Base-by-base conservation (phyloP, 2,797 vertebrate genomes). In the Sciaenops ocellatus region DNA sequence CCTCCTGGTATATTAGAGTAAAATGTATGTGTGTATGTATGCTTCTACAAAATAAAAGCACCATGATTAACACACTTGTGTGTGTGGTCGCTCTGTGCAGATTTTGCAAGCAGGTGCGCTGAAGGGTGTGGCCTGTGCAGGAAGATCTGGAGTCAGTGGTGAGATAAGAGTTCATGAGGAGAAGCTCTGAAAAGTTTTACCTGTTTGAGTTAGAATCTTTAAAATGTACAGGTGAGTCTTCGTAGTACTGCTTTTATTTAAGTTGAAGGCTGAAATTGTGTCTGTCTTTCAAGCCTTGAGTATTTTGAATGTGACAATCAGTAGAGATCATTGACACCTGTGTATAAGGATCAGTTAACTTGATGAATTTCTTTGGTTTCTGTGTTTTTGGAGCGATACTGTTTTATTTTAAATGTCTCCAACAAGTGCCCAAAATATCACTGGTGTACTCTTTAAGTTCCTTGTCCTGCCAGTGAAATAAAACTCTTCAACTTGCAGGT, bases 151-250 rank as follows among this genome's bases (percentile, higher is more conserved):
- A 47, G 41, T 61, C 50, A n/a, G 54, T 18, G 44, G 56, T 42
- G 64, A 80, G 7, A 42, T 3, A 2, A 15, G n/a, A 52, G 17
- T 47, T 70, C n/a, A 62, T 11, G 16, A 17, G 50, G 38, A 72
- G 77, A 52, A 73, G 57, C 61, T 78, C 50, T 66, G 57, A 50
- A 47, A 78, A 0, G 52, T 51, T 81, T 69, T 41, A 9, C 44
- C 55, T 52, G 16, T 61, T 44, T 30, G 12, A 54, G 9, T 71
- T 63, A 2, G 42, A 66, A 48, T 50, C 8, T 62, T n/a, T 44
- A 63, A 42, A 70, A 90, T 86, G 62, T 24, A 9, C 18, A 80
- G 90, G 90, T 93, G 68, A 89, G 89, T 82, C 11, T 42, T 42
- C 1, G 6, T 10, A 2, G 2, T 56, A 1, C 2, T 54, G 1